Evolutionary conservation across 2,888 invertebrate species (phyloP).

Genomic region (Ochropacha duplaris): DNA sequence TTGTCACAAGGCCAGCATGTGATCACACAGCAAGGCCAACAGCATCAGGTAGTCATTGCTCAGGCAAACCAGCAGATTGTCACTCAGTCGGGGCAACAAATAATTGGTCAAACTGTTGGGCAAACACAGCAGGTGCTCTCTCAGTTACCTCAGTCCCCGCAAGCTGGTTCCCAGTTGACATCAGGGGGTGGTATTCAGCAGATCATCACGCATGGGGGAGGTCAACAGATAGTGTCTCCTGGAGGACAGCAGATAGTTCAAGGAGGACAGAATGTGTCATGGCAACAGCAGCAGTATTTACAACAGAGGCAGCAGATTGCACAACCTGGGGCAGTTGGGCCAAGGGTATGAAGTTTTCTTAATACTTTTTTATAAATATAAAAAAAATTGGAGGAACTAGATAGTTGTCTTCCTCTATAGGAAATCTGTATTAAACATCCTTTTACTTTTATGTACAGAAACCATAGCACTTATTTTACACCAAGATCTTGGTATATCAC

Average conservation of each 20-base stretch:
- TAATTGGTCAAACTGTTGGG: slow-evolving; percentile 69
- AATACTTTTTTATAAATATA: slow-evolving; percentile 4
- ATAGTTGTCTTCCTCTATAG: too few species aligned
- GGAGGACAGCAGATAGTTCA: slow-evolving; percentile 74
- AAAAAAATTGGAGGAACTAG: too few species aligned
- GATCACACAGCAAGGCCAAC: slow-evolving; percentile 74
- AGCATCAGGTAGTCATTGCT: slow-evolving; percentile 76
- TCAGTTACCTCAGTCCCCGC: slow-evolving; percentile 72
- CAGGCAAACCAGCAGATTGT: slow-evolving; percentile 79
- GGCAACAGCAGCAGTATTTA: slow-evolving; percentile 79
- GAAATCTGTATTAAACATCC: too few species aligned
- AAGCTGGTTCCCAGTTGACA: slow-evolving; percentile 57
- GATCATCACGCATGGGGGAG: slow-evolving; percentile 76
- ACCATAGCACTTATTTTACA: too few species aligned
- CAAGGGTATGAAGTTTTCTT: slow-evolving; percentile 58
- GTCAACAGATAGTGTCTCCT: slow-evolving; percentile 75
- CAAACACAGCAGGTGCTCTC: slow-evolving; percentile 71
- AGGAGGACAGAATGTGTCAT: slow-evolving; percentile 73
- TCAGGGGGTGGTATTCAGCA: slow-evolving; percentile 74
- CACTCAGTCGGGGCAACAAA: slow-evolving; percentile 73
- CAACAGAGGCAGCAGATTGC: slow-evolving; percentile 78
- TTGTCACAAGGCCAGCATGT: slow-evolving; percentile 78
- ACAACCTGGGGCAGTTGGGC: slow-evolving; percentile 78
- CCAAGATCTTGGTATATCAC: too few species aligned
- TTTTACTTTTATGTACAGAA: too few species aligned